These are phyloP conservation scores for Calidris pygmaea DNA, from an alignment of 2,113 vertebrate species.

Conservation along the genomic window DNA sequence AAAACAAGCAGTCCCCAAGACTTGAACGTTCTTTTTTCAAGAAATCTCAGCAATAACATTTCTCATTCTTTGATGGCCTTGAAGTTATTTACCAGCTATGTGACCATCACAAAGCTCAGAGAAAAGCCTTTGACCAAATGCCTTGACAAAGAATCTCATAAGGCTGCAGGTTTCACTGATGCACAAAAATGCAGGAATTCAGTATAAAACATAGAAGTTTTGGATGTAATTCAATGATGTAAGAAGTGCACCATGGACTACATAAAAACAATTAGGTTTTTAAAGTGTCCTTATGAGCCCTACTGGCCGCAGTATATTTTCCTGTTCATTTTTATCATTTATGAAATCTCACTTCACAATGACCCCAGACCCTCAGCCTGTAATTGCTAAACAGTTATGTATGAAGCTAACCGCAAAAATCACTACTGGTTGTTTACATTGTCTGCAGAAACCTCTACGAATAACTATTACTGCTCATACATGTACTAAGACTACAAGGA, in stretches of 20 bases:
- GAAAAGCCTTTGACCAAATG: background rate
- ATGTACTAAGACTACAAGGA: background rate
- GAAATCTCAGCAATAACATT: background rate
- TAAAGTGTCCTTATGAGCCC: background rate
- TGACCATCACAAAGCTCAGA: background rate
- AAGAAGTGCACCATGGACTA: background rate
- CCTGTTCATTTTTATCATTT: background rate
- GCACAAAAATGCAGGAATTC: background rate
- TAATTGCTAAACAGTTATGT: background rate
- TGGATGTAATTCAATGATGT: background rate
- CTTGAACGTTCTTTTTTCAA: background rate
- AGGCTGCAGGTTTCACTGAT: background rate
- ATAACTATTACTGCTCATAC: background rate
- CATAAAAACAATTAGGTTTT: background rate
- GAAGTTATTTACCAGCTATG: background rate
- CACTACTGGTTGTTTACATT: conserved; percentile 11
- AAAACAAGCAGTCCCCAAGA: background rate
- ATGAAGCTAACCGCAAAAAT: background rate
- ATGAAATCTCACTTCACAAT: background rate
- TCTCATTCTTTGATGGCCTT: background rate
- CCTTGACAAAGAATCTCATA: background rate
- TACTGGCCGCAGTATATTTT: background rate
- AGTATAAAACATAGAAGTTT: background rate
- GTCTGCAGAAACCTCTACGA: background rate
- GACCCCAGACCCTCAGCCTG: background rate